Evolutionary conservation across 2,888 invertebrate species (phyloP).

Genomic region (Stenurella melanura): DNA sequence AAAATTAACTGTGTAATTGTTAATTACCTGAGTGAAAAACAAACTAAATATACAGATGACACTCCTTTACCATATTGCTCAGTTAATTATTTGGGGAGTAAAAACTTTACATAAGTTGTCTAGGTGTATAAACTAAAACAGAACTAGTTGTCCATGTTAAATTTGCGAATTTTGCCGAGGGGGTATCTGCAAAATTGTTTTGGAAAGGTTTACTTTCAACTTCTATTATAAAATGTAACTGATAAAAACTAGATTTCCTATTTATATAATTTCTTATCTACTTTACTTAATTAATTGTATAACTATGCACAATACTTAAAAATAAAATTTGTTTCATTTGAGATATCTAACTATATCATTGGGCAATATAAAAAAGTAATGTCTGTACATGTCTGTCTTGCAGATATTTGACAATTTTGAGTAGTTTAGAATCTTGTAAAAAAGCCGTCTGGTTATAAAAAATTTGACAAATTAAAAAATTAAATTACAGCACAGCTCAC

Average conservation of each 20-base stretch:
- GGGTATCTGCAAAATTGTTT: slow-evolving; percentile 13
- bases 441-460: no score
- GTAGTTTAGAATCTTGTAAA: no score
- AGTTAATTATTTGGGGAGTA: neutral
- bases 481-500: no score
- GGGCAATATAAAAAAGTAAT: no score
- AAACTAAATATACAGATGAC: neutral
- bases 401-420: no score
- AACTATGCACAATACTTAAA: neutral
- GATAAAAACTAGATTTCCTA: neutral
- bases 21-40: no score
- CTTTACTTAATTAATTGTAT: neutral
- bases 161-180: neutral
- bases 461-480: no score
- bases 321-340: no score
- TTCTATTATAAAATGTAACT: neutral
- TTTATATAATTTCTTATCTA: slow-evolving; percentile 4
- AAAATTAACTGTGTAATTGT: no score
- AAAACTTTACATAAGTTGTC: neutral
- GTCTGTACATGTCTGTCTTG: no score
- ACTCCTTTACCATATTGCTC: neutral
- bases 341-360: no score
- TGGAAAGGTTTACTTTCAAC: slow-evolving; percentile 24
- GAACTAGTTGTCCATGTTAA: slow-evolving; percentile 8
- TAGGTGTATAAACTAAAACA: neutral